Conservation (phyloP, 2,888 invertebrate genomes). For the Hartigia nigra region DNA sequence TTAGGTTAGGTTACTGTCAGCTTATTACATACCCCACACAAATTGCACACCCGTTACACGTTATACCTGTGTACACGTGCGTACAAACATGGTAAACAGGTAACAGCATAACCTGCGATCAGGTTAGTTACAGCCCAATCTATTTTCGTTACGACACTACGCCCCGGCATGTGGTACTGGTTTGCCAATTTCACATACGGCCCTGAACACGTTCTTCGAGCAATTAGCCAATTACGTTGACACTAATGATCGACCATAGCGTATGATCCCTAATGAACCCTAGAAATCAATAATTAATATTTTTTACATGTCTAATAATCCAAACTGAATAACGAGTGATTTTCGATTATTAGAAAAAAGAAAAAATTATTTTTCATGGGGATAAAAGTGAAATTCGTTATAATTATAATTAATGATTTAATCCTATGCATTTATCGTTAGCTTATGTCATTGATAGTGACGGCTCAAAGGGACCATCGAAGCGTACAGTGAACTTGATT, state of each 20-base stretch:
- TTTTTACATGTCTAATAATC: background rate
- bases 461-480: background rate
- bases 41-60: background rate
- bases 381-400: no score
- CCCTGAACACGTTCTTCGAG: slow-evolving; percentile 3
- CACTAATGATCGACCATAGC: background rate
- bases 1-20: slow-evolving; percentile 17
- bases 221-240: background rate
- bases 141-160: slow-evolving; percentile 20
- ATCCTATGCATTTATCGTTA: background rate
- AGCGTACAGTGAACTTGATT: background rate
- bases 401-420: background rate
- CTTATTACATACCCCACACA: background rate
- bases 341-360: no score
- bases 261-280: background rate
- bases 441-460: background rate
- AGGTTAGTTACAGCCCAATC: slow-evolving; percentile 24
- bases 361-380: background rate
- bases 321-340: background rate
- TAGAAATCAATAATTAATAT: background rate
- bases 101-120: slow-evolving; percentile 22
- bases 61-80: slow-evolving; percentile 12
- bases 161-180: slow-evolving; percentile 9
- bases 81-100: background rate
- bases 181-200: slow-evolving; percentile 1